Percentiles rank a stretch among this genome's conserved stretches.
These are phyloP conservation scores for Triops cancriformis DNA, from an alignment of 1,140 invertebrate genomes.

Conservation along the genomic window DNA sequence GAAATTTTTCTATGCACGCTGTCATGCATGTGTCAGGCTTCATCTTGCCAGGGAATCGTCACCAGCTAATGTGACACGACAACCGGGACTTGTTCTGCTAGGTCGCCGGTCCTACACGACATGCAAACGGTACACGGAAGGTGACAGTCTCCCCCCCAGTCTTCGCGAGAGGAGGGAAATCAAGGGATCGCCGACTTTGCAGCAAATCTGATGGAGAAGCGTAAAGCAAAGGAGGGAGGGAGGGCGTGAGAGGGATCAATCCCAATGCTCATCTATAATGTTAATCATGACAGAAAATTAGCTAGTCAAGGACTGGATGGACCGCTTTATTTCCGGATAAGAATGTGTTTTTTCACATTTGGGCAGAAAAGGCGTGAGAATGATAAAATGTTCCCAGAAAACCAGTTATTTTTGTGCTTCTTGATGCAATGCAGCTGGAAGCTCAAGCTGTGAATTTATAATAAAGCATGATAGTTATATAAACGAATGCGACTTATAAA, in stretches of 20 bases:
- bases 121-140: neutral
- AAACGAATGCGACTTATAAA: too few species aligned
- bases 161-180: neutral
- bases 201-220: neutral
- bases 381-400: too few species aligned
- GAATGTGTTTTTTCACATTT: too few species aligned
- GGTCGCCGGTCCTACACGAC: neutral
- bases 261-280: neutral
- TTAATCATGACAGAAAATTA: neutral
- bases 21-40: slow-evolving; percentile 5
- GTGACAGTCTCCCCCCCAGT: neutral
- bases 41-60: slow-evolving; percentile 2
- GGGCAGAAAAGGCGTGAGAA: too few species aligned
- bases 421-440: too few species aligned
- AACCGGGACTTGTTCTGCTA: neutral
- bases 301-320: neutral
- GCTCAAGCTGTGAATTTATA: too few species aligned
- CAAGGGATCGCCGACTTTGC: neutral
- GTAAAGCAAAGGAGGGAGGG: neutral
- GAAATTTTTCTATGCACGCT: neutral
- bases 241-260: neutral
- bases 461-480: too few species aligned
- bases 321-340: too few species aligned
- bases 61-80: slow-evolving; percentile 12
- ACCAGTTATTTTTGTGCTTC: too few species aligned